These are phyloP conservation scores for Rhizoglyphus robini DNA, from an alignment of 1,140 invertebrate genomes.

Conservation along the genomic window DNA sequence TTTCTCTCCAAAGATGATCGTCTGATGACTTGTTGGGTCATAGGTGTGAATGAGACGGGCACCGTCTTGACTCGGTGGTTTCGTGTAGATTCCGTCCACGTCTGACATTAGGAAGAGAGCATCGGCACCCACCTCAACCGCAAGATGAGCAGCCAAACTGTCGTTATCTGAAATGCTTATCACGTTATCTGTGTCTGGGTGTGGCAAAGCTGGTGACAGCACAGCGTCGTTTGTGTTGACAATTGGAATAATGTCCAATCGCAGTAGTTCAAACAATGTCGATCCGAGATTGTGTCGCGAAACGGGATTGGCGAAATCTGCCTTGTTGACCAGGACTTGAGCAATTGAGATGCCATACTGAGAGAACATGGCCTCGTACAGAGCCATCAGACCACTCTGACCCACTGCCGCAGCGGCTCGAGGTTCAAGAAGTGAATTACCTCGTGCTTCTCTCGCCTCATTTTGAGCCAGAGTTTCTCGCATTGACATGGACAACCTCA, in stretches of 20 bases:
- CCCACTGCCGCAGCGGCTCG: slow-evolving; percentile 95
- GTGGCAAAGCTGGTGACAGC: slow-evolving; percentile 67
- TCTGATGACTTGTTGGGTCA: slow-evolving; percentile 37
- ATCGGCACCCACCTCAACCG: slow-evolving; percentile 84
- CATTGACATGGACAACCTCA: slow-evolving; percentile 93
- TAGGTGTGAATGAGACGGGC: slow-evolving; percentile 85
- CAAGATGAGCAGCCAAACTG: slow-evolving; percentile 83
- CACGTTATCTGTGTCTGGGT: slow-evolving; percentile 52
- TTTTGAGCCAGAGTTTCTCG: slow-evolving; percentile 80
- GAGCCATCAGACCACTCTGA: slow-evolving; percentile 92
- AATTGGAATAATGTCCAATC: slow-evolving; percentile 92
- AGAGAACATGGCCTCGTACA: slow-evolving; percentile 98
- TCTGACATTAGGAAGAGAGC: slow-evolving; percentile 94
- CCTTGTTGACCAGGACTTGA: slow-evolving; percentile 82
- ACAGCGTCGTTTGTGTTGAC: slow-evolving; percentile 99
- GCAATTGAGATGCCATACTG: slow-evolving; percentile 98
- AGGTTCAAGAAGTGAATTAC: slow-evolving; percentile 26
- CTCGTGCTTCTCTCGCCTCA: slow-evolving; percentile 45
- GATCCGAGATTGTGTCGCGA: slow-evolving; percentile 81
- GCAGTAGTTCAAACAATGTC: slow-evolving; percentile 78
- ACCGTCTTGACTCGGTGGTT: slow-evolving; percentile 83
- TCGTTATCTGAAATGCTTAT: slow-evolving; percentile 97
- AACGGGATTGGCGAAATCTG: slow-evolving; percentile 93
- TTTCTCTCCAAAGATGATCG: slow-evolving; percentile 82
- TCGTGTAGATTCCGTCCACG: slow-evolving; percentile 93